A percentile compares a stretch with the other conserved stretches of the same genome.
phyloP scores from a whole-genome alignment of 2,113 vertebrate species.

The Chionodraco myersi region DNA sequence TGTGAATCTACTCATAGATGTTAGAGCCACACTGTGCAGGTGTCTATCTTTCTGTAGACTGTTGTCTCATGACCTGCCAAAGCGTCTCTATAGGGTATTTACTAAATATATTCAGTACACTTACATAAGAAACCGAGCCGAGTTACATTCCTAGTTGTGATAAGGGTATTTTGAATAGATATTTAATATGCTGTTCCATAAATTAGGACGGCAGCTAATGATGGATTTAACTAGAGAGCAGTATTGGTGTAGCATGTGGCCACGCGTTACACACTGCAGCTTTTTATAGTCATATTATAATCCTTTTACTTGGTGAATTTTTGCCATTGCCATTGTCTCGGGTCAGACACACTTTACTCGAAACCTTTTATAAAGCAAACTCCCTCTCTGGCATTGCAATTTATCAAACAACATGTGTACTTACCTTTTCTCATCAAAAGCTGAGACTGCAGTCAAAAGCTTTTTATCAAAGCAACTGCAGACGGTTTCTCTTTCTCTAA shows the following conservation, averaged over 20 bases:
- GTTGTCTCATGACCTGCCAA: conserved; percentile 27
- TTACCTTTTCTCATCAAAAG: conserved; percentile 19
- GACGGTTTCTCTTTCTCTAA: background rate
- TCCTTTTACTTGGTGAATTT: background rate
- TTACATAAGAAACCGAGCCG: conserved; percentile 18
- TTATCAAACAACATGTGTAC: conserved; percentile 26
- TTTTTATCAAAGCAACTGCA: conserved; percentile 11
- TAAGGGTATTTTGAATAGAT: background rate
- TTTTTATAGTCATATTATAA: background rate
- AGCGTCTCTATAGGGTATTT: background rate
- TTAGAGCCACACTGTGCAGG: conserved; percentile 10
- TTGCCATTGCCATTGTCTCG: background rate
- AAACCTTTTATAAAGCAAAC: background rate
- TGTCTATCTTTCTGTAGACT: background rate
- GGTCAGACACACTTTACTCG: background rate
- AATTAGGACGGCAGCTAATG: background rate
- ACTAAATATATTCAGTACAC: conserved; percentile 27
- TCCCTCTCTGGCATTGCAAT: conserved; percentile 5
- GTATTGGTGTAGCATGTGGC: no score
- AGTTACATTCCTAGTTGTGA: background rate
- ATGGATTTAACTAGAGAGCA: background rate
- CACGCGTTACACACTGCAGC: no score
- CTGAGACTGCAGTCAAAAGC: conserved; percentile 2
- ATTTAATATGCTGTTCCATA: background rate
- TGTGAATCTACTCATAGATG: conserved; percentile 11